Evolutionary conservation across 2,113 vertebrate species (phyloP).

Genomic region (Uria lomvia): DNA sequence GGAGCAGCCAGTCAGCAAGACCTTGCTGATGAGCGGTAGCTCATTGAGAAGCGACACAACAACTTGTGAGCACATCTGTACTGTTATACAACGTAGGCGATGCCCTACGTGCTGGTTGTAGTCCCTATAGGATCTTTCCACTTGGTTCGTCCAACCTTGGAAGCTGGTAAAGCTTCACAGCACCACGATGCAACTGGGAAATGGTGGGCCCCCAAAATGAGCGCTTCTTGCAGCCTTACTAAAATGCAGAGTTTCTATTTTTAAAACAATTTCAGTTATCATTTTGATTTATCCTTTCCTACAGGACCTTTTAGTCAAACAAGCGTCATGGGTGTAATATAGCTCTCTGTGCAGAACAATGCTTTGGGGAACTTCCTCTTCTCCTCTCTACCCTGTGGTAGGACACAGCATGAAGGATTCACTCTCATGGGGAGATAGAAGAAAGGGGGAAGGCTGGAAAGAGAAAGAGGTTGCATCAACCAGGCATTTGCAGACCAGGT

Average conservation of each 20-base stretch:
- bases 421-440: background rate
- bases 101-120: background rate
- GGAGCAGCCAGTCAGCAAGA: background rate
- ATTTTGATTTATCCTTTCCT: background rate
- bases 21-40: background rate
- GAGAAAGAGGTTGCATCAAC: background rate
- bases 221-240: background rate
- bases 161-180: background rate
- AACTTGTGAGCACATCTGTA: background rate
- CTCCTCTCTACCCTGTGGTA: background rate
- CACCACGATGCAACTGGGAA: fast-evolving
- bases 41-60: background rate
- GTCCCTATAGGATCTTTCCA: background rate
- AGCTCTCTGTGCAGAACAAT: background rate
- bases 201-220: background rate
- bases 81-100: background rate
- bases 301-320: background rate
- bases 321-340: fast-evolving
- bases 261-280: background rate
- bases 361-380: background rate
- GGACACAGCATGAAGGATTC: background rate
- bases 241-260: background rate
- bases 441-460: background rate
- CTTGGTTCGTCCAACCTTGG: background rate
- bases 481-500: fast-evolving